These are phyloP conservation scores for Tachypleus tridentatus DNA, from an alignment of 1,140 invertebrate species.

Conservation along the genomic window DNA sequence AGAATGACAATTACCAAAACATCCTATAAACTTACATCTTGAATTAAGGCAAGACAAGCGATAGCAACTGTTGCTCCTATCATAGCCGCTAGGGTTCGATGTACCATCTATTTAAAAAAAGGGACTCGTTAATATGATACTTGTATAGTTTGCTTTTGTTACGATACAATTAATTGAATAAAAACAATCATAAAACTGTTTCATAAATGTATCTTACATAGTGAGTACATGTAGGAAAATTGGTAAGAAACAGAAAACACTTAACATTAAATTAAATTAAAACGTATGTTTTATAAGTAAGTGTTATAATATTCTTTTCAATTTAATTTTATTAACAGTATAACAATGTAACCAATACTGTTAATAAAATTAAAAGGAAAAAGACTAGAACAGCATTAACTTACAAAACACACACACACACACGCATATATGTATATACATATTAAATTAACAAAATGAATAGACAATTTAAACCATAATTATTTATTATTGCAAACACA, in stretches of 20 bases:
- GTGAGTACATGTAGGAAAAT: not conserved
- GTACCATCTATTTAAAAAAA: constrained; percentile 31
- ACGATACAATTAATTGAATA: not conserved
- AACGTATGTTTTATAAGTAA: not conserved
- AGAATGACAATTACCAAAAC: constrained; percentile 2
- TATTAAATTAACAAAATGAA: too few species aligned
- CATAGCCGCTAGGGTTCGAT: constrained; percentile 69
- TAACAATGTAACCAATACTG: too few species aligned
- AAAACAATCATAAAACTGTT: not conserved
- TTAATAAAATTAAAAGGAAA: too few species aligned
- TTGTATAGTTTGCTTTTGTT: not conserved
- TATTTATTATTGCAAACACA: too few species aligned
- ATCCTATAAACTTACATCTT: constrained; percentile 41
- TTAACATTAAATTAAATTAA: not conserved
- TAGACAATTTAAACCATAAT: too few species aligned
- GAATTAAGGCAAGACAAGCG: constrained; percentile 55
- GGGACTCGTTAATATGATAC: not conserved
- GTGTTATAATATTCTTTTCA: too few species aligned
- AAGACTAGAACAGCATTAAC: too few species aligned
- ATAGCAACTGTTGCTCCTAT: constrained; percentile 60
- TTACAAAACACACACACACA: too few species aligned
- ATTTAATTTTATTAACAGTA: too few species aligned
- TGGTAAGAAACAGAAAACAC: not conserved
- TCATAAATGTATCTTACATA: too few species aligned
- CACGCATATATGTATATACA: too few species aligned